Base-by-base conservation (phyloP, 1,140 invertebrate species). In the Penaeus japonicus region DNA sequence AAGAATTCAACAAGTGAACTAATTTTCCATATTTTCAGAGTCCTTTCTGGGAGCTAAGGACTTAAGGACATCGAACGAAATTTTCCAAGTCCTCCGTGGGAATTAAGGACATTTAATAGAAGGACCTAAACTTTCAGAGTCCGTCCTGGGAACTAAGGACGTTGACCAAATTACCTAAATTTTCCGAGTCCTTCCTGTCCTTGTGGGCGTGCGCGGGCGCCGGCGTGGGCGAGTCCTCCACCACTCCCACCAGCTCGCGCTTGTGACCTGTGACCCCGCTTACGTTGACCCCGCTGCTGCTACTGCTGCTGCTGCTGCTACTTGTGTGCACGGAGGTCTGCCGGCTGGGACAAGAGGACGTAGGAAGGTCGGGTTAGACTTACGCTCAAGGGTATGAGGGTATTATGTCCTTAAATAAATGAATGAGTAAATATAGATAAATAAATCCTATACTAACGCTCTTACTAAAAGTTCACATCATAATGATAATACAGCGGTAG, bases 181-280 rank as follows among this genome's bases (percentile, higher is more conserved):
- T 53, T 18, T 86, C 84, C n/a, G 84, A 86, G 53, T 86, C 75
- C 47, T 86, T 86, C 35, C 84, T 57, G 10, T 85, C 53, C 57
- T 80, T 86, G 22, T 18, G 32, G 17, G 65, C 39, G n/a, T 53
- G 77, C 7, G n/a, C 10, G 17, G 80, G 32, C 17, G 80, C 30
- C 12, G 57, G 78, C 27, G 78, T 53, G 17, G 78, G 78, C n/a
- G 78, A n/a, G 24, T 79, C 84, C 75, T 79, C 84, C 4, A 73
- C 47, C 57, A 83, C 17, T 4, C 79, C 84, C 18, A 35, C 27
- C 18, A 32, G 84, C 55, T n/a, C 70, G 59, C 35, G 65, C 65
- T 78, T 79, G n/a, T 77, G 75, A n/a, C 24, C 55, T 12, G 59
- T 59, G 22, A 35, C 20, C 27, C 78, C 84, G 55, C 35, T 79